Conservation (phyloP, 2,113 vertebrate species). For the Trinectes maculatus region DNA sequence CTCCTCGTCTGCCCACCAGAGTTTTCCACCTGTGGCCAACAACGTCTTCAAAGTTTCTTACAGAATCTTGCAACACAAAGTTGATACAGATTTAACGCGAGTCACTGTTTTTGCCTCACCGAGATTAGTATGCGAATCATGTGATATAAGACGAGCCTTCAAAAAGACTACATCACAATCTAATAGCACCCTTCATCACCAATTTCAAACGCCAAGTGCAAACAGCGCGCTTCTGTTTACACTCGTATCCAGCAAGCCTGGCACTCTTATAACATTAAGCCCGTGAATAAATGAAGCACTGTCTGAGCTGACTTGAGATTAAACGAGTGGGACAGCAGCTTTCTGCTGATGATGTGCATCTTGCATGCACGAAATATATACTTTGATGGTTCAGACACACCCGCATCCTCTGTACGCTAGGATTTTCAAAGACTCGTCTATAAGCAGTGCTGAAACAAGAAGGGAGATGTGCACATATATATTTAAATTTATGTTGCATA, state of each 20-base stretch:
- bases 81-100: too few species aligned
- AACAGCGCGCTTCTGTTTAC: slow-evolving; percentile 24
- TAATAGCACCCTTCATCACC: slow-evolving; percentile 9
- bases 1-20: slow-evolving; percentile 98
- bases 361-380: slow-evolving; percentile 15
- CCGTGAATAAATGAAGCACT: slow-evolving; percentile 48
- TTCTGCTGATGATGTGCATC: slow-evolving; percentile 11
- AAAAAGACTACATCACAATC: slow-evolving; percentile 22
- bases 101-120: too few species aligned
- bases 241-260: slow-evolving; percentile 37
- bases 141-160: slow-evolving; percentile 6
- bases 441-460: background rate
- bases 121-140: background rate
- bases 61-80: background rate
- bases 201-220: slow-evolving; percentile 6
- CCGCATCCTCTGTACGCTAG: too few species aligned
- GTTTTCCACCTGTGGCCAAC: slow-evolving; percentile 88
- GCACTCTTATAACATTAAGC: slow-evolving; percentile 14
- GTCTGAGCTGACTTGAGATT: slow-evolving; percentile 50
- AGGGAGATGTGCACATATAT: background rate
- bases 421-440: background rate
- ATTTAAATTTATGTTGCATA: too few species aligned
- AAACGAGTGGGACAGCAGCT: slow-evolving; percentile 22
- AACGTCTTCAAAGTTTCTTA: slow-evolving; percentile 9
- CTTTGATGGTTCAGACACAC: slow-evolving; percentile 8